Base-by-base conservation (phyloP, 2,113 vertebrate genomes). In the Corydoras sp. region DNA sequence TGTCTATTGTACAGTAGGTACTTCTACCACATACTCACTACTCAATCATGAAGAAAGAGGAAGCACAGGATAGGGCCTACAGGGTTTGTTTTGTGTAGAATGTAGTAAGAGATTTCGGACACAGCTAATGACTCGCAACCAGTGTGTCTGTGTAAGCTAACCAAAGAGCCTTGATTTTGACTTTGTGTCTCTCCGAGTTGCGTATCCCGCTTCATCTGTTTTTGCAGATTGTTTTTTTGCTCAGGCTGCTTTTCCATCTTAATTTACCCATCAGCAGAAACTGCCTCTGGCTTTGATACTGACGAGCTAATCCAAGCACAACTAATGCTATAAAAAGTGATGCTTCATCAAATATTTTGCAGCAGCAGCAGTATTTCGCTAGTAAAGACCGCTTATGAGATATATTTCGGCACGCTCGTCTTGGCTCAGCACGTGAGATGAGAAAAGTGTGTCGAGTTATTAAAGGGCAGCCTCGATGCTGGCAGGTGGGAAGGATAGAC, bases 271-370 rank as follows among this genome's bases (percentile, higher is more conserved):
- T 9, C 8, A 15, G 29, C 56, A 24, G 56, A 51, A 18, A 4
- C n/a, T 10, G 2, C 29, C 24, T 58, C 69, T 68, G 64, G 35
- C 50, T 59, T 59, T 74, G 61, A 74, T 77, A 77, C 74, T 70
- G 75, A 77, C 81, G 69, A 77, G 77, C 51, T 71, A 78, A 74
- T 79, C 80, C 77, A 80, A 78, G 73, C 80, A 72, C 69, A 79
- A 63, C 83, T 82, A 82, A 84, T 83, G 78, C 76, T 58, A 68
- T 18, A 43, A 75, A 68, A 75, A 76, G 74, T 76, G 71, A 32
- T 77, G 35, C 64, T 76, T 69, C 76, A 77, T 56, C 76, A 75
- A 77, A 77, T 75, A 79, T 80, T 80, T 74, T 61, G 50, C 68
- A 13, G 54, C 69, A 73, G 63, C 74, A 63, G 55, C 75, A 32